Evolutionary conservation across 2,888 invertebrate genomes (phyloP), one percentile per base, ranked within the genome.

Genomic region (Parnassius smintheus): DNA sequence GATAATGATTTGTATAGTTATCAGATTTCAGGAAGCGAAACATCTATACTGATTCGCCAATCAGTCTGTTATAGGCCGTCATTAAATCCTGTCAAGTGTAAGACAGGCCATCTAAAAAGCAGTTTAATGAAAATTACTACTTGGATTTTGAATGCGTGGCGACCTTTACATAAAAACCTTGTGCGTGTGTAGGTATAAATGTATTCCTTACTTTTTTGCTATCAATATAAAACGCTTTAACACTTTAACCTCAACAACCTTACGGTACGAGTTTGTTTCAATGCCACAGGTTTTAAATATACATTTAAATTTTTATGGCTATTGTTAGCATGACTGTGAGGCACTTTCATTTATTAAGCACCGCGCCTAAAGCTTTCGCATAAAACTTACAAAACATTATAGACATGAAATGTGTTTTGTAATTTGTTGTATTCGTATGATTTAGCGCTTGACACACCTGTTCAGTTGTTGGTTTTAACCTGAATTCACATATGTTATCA

Each of bases 291-390:
- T 63, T 63, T 59, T 63, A 18, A 9, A 59, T 51, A 59, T 50
- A 55, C 54, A 46, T 55, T 46, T 63, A 59, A 59, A n/a, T n/a
- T n/a, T 63, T 56, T 63, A 63, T 55, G 53, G 46, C 45, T 45
- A 50, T 55, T 55, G 59, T 63, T 63, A 46, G 41, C 51, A 56
- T 51, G 63, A 59, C 59, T 59, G 50, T 54, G 11, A 46, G 25
- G 55, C 63, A 63, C 63, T 63, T 56, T 51, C 59, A 51, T 59
- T 63, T 63, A 62, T 62, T 62, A 62, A 63, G 55, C 46, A 59
- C 63, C 62, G 50, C 62, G 41, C 62, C 62, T 62, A 58, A 50
- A 62, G 59, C 55, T 45, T 54, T 42, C 25, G 18, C 12, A 54
- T 49, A 53, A 54, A 54, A 50, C 44, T 42, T 45, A 46, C 4